Conservation (phyloP, 2,113 vertebrate species). For the Nasalis larvatus region DNA sequence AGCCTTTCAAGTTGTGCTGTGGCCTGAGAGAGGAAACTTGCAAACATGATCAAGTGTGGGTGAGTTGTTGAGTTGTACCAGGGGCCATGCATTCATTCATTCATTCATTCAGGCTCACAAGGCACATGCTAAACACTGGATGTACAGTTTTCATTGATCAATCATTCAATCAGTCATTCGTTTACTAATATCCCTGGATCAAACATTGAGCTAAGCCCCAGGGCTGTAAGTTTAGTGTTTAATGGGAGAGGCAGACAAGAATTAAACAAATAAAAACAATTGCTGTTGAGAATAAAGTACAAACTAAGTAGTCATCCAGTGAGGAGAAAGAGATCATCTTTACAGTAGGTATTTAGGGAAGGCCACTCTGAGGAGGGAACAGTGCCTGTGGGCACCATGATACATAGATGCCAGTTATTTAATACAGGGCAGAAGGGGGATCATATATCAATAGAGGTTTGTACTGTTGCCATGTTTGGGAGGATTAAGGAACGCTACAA, state of each 20-base stretch:
- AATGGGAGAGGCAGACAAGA: not conserved
- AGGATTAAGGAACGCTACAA: not conserved
- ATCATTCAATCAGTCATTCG: not conserved
- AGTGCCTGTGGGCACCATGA: not conserved
- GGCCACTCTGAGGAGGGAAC: not conserved
- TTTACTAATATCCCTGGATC: not conserved
- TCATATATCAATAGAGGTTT: no score
- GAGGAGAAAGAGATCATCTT: not conserved
- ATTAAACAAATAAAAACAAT: not conserved
- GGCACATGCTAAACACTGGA: not conserved
- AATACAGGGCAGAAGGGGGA: not conserved
- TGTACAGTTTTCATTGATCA: not conserved
- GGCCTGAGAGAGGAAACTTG: not conserved
- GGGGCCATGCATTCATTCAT: not conserved
- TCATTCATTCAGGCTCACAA: not conserved
- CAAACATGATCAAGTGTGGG: not conserved
- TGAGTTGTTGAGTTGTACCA: no score
- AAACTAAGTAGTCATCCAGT: not conserved
- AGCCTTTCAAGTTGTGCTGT: not conserved
- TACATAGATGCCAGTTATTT: not conserved
- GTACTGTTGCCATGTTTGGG: not conserved
- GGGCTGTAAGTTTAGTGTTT: not conserved
- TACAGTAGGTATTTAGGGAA: not conserved
- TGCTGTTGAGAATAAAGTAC: not conserved
- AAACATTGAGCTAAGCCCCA: not conserved